Evolutionary conservation across 2,113 vertebrate genomes (phyloP), one percentile per base, ranked within the genome.

Genomic region (Hippopotamus amphibius): DNA sequence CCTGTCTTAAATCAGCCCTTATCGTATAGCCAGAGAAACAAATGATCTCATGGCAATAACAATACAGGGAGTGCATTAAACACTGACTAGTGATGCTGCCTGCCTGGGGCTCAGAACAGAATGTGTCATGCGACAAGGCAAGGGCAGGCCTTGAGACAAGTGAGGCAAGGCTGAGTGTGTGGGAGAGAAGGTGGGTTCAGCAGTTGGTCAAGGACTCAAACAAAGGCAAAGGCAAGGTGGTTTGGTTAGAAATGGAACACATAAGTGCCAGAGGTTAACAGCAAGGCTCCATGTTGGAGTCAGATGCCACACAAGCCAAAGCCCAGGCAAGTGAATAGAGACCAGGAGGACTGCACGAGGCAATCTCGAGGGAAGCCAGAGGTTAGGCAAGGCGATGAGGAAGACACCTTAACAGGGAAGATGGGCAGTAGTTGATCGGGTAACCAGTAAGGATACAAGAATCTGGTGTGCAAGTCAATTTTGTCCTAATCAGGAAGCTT

Each of bases 321-420:
- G 24, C 4, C 15, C 12, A 14, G 11, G 30, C 7, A 6, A 24
- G 5, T 0, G 1, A 43, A 37, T 2, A 28, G 37, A 53, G 48
- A 76, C 7, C 48, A 76, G 84, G 33, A 76, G 46, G 19, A 41
- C 6, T 0, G 0, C 48, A 28, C 2, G 30, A 74, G 3, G 21
- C 50, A 41, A 9, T 65, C 63, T 19, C 0, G 13, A 37, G 57
- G 55, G 46, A 50, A 61, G 68, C 7, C 46, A 41, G 55, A 80
- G 30, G 7, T 6, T 69, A 61, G 82, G 28, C 17, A 2, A 74
- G 30, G 83, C 37, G 17, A 24, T 12, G 13, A 50, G 17, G 3
- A 16, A 57, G 77, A 66, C 46, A 69, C 15, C n/a, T 79, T 1
- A 43, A 13, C 3, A 53, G 41, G 68, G 61, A 83, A 77, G 37